Conservation (phyloP, 2,888 invertebrate genomes). For the Smittia aterrima region DNA sequence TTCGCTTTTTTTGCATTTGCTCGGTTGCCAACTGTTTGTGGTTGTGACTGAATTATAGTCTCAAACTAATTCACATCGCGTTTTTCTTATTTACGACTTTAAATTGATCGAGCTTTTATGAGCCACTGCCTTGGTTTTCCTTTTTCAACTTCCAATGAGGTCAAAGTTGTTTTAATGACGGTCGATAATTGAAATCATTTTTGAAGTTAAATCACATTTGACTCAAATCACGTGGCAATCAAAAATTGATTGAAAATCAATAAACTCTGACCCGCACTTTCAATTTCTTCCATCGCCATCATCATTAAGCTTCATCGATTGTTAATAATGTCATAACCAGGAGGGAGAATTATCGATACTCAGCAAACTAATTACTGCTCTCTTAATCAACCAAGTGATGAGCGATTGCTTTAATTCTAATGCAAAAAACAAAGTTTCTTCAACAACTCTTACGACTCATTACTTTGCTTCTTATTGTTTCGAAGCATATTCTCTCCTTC, state of each 20-base stretch:
- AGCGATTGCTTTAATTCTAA: background rate
- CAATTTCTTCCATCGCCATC: too few relatives aligned
- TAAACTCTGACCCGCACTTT: too few relatives aligned
- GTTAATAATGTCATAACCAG: slow-evolving; percentile 5
- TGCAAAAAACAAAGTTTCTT: background rate
- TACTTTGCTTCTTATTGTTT: background rate
- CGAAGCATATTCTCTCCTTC: background rate
- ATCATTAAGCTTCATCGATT: too few relatives aligned
- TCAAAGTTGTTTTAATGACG: background rate
- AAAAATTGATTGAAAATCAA: too few relatives aligned
- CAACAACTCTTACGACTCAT: background rate
- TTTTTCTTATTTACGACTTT: background rate
- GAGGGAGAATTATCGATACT: too few relatives aligned
- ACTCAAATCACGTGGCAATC: too few relatives aligned
- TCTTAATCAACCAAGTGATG: background rate
- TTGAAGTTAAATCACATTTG: too few relatives aligned
- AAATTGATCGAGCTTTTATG: background rate
- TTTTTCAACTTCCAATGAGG: slow-evolving; percentile 1
- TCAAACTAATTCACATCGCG: slow-evolving; percentile 18
- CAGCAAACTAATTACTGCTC: background rate
- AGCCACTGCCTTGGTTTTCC: slow-evolving; percentile 3
- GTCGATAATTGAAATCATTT: background rate
- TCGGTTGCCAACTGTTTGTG: slow-evolving; percentile 15
- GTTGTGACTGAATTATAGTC: slow-evolving; percentile 34
- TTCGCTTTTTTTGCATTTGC: slow-evolving; percentile 30